These are phyloP conservation scores for Papilio machaon DNA, from an alignment of 1,140 invertebrate genomes.

Conservation along the genomic window DNA sequence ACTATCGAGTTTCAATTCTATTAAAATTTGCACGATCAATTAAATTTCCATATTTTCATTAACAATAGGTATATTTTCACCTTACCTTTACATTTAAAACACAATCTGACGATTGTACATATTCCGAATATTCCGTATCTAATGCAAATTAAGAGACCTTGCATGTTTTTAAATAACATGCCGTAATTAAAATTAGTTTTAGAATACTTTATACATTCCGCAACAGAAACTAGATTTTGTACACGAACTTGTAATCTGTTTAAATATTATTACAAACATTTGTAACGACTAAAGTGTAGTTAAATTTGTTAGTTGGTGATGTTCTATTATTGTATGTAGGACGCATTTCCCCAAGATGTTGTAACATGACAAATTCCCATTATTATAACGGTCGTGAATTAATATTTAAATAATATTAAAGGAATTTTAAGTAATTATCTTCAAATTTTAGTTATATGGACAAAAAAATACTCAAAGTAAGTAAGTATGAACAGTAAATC, in stretches of 20 bases:
- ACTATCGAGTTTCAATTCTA: no score
- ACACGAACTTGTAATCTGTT: background rate
- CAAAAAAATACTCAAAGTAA: no score
- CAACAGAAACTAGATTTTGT: conserved; percentile 14
- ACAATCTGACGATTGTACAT: background rate
- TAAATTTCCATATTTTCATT: no score
- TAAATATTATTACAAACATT: conserved; percentile 6
- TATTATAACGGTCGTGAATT: background rate
- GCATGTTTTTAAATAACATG: conserved; percentile 1
- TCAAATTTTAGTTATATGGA: no score
- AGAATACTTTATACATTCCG: background rate
- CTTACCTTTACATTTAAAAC: background rate
- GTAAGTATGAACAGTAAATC: no score
- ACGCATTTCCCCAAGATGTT: background rate
- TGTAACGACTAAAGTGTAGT: background rate
- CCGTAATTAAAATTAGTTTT: background rate
- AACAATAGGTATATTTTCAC: no score
- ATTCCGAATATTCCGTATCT: background rate
- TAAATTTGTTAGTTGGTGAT: background rate
- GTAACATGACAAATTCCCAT: background rate
- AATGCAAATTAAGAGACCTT: background rate
- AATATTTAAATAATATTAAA: background rate
- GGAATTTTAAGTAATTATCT: no score
- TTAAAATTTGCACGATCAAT: no score
- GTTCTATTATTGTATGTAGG: background rate